Base-by-base conservation (phyloP, 2,113 vertebrate species). In the Crypturellus undulatus region DNA sequence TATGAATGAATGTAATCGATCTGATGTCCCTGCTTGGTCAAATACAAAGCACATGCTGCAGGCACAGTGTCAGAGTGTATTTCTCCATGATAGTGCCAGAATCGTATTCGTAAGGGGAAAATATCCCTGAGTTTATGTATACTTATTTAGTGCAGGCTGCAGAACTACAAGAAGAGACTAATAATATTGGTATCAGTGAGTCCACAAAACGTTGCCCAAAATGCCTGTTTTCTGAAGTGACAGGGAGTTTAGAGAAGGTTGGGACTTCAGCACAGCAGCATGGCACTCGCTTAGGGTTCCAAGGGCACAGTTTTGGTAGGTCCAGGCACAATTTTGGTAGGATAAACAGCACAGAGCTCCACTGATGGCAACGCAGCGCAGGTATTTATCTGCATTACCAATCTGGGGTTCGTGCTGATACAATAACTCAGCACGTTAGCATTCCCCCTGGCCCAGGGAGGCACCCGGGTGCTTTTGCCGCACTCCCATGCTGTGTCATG, bases 381-480 rank as follows among this genome's bases (percentile, higher is more conserved):
- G 75, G 49, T 87, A 56, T 60, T 71, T 58, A 51, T 42, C 52
- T 72, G 40, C 59, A 82, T 62, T 82, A 40, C 47, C 45, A 65
- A 13, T 79, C 52, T 52, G 60, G 8, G 28, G 15, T 8, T 84
- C 67, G 65, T 62, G 68, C 69, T 24, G 32, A 54, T 65, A 15
- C 40, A 10, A 22, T 17, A 72, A 38, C 1, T 0, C 52, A 54
- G 84, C 9, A 7, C 0, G 0, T 59, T 47, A 89, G 52, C 45
- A 51, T 79, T 63, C 45, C 49, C 1, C 1, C 81, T 42, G 40
- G 69, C 62, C 20, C 71, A 54, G 70, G 0, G 65, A 91, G 52
- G 64, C 69, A 85, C 68, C 20, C n/a, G 0, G 12, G 43, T 21
- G 77, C 64, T 47, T 11, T 9, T 32, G 72, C 89, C 86, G 69